Evolutionary conservation across 2,888 invertebrate genomes (phyloP).

Genomic region (Drosophila nr. fundita): DNA sequence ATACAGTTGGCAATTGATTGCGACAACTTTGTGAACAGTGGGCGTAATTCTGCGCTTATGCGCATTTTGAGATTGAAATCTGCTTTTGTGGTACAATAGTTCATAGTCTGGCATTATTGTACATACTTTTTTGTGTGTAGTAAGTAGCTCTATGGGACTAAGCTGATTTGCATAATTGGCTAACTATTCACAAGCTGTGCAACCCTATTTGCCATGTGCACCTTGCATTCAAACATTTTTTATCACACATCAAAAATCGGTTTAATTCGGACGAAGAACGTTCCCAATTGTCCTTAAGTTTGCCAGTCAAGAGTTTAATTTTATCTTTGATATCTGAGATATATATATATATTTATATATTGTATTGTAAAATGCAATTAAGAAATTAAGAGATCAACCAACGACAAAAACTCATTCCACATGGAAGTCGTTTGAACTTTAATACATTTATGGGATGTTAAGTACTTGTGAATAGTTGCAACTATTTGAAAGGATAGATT

Average conservation of each 20-base stretch:
- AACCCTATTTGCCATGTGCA: background rate
- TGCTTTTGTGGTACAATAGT: conserved; percentile 4
- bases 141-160: conserved; percentile 3
- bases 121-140: background rate
- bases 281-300: background rate
- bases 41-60: conserved; percentile 26
- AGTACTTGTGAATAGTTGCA: background rate
- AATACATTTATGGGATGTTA: background rate
- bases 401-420: background rate
- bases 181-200: conserved; percentile 8
- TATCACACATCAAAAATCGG: background rate
- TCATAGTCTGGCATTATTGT: background rate
- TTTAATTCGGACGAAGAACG: background rate
- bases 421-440: background rate
- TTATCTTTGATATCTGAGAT: background rate
- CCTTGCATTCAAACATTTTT: conserved; percentile 17
- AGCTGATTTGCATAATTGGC: conserved; percentile 63
- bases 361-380: background rate
- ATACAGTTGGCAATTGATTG: conserved; percentile 60
- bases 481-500: background rate
- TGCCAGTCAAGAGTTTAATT: background rate
- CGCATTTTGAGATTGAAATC: conserved; percentile 32
- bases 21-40: conserved; percentile 27
- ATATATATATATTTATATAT: no score
- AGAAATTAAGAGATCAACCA: background rate